Percentiles rank a stretch among this genome's conserved stretches.
These are phyloP conservation scores for Aleadryas rufinucha DNA, from an alignment of 2,113 vertebrate genomes.

Conservation along the genomic window DNA sequence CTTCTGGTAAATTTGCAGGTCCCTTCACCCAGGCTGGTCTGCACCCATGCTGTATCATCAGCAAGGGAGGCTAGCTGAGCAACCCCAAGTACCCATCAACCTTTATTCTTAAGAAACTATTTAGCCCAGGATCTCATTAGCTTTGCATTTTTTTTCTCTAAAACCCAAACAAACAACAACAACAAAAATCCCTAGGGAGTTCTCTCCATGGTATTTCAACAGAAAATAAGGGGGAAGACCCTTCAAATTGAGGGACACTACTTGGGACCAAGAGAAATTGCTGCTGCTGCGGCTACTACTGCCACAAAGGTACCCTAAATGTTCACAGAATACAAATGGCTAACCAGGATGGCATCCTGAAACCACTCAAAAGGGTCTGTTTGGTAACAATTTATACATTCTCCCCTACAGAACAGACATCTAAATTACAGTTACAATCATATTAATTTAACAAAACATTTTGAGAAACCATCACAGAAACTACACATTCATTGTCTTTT, in stretches of 20 bases:
- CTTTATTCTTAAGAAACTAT: neutral
- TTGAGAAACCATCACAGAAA: constrained; percentile 69
- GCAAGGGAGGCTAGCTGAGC: neutral
- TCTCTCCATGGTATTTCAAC: constrained; percentile 39
- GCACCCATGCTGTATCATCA: neutral
- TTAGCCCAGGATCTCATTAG: neutral
- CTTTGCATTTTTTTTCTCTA: constrained; percentile 8
- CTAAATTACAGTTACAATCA: constrained; percentile 67
- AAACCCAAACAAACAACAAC: neutral
- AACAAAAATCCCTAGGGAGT: neutral
- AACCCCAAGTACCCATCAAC: neutral
- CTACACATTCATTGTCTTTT: constrained; percentile 79
- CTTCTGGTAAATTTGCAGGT: neutral
- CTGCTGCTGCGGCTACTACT: constrained; percentile 32
- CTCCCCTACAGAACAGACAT: constrained; percentile 56
- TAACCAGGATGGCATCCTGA: constrained; percentile 21
- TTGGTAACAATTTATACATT: constrained; percentile 44
- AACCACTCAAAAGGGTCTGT: constrained; percentile 42
- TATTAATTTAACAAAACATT: constrained; percentile 56
- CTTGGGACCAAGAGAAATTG: neutral
- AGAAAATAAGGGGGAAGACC: constrained; percentile 4
- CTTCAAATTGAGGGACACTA: neutral
- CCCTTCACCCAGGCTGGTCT: neutral
- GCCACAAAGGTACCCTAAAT: constrained; percentile 23
- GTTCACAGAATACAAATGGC: constrained; percentile 23